phyloP scores from a whole-genome alignment of 2,113 vertebrate species.

The Sardina pilchardus region DNA sequence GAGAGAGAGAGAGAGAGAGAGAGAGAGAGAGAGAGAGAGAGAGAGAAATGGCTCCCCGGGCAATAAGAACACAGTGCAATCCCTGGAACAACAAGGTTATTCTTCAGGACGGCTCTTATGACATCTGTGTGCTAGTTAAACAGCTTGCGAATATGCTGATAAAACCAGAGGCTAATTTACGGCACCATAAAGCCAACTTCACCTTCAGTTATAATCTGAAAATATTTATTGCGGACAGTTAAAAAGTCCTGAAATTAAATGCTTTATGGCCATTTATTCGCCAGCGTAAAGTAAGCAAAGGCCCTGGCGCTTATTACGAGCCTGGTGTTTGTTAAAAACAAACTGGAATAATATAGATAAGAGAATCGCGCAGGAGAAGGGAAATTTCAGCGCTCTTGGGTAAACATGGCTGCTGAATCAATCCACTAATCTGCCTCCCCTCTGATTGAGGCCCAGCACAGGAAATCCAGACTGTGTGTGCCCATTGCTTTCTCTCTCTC shows the following conservation, averaged over 20 bases:
- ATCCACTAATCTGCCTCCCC: constrained; percentile 55
- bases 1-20: background rate
- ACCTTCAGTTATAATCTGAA: constrained; percentile 65
- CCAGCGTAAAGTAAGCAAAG: constrained; percentile 54
- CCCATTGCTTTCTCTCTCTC: background rate
- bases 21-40: background rate
- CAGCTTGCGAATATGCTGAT: constrained; percentile 60
- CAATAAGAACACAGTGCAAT: constrained; percentile 48
- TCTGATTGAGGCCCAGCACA: constrained; percentile 50
- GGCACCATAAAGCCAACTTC: constrained; percentile 57
- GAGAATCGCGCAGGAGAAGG: constrained; percentile 47
- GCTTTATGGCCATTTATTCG: constrained; percentile 63
- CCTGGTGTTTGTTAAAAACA: constrained; percentile 61
- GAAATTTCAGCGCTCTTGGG: constrained; percentile 59
- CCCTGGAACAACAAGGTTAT: constrained; percentile 61
- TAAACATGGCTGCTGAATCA: constrained; percentile 58
- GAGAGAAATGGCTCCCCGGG: constrained; percentile 38
- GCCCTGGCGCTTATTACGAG: constrained; percentile 49
- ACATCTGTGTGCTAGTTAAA: constrained; percentile 63
- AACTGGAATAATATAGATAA: constrained; percentile 64
- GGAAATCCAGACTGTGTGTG: constrained; percentile 41
- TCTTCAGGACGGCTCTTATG: constrained; percentile 59
- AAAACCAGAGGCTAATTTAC: constrained; percentile 60
- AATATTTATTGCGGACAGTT: constrained; percentile 61
- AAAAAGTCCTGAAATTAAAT: constrained; percentile 63